Evolutionary conservation across 2,797 vertebrate species (phyloP).

Genomic region (Dipus sagitta): DNA sequence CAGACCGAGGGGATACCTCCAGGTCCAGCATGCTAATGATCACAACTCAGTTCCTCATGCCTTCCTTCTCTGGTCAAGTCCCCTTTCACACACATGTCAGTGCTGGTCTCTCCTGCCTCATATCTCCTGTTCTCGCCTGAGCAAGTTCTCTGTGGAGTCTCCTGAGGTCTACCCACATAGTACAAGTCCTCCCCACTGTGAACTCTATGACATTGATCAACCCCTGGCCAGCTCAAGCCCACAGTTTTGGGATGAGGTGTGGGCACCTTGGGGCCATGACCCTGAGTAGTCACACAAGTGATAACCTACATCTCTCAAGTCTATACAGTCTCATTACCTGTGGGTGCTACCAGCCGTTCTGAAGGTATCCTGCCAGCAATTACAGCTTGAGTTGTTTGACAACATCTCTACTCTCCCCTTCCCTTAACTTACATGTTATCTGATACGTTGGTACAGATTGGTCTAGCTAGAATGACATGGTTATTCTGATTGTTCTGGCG

Average conservation of each 20-base stretch:
- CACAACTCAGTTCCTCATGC: too few relatives aligned
- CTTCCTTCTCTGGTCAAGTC: neutral
- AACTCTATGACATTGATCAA: rapidly evolving
- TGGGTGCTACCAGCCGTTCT: rapidly evolving
- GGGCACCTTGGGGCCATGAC: rapidly evolving
- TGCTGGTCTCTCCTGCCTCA: neutral
- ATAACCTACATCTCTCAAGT: rapidly evolving
- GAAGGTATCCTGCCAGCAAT: rapidly evolving
- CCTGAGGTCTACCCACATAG: too few relatives aligned
- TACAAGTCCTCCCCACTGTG: neutral
- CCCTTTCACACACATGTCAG: neutral
- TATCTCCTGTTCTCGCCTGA: too few relatives aligned
- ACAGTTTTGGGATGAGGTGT: rapidly evolving
- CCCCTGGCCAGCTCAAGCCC: neutral
- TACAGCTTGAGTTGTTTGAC: too few relatives aligned
- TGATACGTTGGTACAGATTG: neutral
- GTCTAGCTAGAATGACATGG: neutral
- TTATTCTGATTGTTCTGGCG: neutral
- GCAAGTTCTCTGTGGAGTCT: neutral
- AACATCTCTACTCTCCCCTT: neutral
- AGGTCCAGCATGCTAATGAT: neutral
- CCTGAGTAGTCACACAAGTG: neutral
- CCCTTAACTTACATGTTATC: neutral
- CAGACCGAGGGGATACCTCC: neutral
- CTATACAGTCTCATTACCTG: neutral